These are phyloP conservation scores for Panthera uncia DNA, from an alignment of 2,113 vertebrate genomes.

Conservation along the genomic window DNA sequence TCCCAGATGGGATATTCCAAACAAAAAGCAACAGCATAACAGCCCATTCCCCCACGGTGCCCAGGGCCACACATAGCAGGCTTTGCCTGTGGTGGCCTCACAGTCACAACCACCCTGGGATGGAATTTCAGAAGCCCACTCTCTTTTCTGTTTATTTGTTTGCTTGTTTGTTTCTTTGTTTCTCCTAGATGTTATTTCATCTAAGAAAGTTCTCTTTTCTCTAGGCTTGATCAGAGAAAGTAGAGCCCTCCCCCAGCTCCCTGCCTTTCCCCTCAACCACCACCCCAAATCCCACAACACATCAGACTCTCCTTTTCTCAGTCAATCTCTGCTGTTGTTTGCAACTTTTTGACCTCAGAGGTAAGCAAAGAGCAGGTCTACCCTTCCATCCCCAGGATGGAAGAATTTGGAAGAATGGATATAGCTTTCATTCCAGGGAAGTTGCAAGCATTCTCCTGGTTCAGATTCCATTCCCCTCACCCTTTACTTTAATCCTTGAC, in stretches of 20 bases:
- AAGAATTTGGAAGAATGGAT: neutral
- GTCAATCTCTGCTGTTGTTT: neutral
- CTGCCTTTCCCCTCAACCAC: neutral
- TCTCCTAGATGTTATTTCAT: neutral
- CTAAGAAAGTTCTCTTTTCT: neutral
- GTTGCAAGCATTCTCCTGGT: neutral
- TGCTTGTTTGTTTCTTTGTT: neutral
- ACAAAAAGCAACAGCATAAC: conserved; percentile 14
- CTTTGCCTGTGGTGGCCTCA: neutral
- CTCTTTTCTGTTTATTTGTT: neutral
- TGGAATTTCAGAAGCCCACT: neutral
- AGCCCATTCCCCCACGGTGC: neutral
- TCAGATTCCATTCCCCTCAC: neutral
- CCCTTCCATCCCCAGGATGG: neutral
- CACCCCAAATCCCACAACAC: neutral
- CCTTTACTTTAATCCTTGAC: neutral
- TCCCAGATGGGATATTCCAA: neutral
- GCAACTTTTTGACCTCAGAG: neutral
- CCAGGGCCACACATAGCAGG: too few species aligned
- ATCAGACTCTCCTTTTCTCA: neutral
- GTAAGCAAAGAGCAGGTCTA: neutral
- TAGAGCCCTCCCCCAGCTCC: neutral
- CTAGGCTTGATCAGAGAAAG: neutral
- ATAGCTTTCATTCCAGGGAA: neutral
- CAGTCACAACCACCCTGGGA: neutral